Base-by-base conservation (phyloP, 2,888 invertebrate genomes). In the Tridacna gigas region DNA sequence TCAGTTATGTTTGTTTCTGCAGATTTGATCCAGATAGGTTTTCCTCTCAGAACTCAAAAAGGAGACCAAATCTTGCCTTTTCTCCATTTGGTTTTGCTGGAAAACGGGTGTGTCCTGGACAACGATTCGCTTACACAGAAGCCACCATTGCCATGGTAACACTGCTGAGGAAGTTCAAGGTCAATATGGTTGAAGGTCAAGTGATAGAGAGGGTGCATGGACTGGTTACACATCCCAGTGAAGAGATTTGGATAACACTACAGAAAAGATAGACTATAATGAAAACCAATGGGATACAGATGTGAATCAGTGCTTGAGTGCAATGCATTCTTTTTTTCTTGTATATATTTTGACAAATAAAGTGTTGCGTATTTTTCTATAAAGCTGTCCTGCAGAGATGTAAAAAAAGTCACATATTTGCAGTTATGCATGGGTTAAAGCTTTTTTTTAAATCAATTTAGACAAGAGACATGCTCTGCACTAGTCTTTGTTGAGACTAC, bases 61-160 rank as follows among this genome's bases (percentile, higher is more conserved):
- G 82, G 5, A 84, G 90, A 61, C 89, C 92, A 61, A 61, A 90
- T 4, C 88, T 92, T 26, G 89, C 92, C 1, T 95, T 94, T 83
- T 89, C 91, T 69, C 94, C 95, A 0, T 95, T 95, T 89, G 95
- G 95, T 5, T 94, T 95, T 91, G 94, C 94, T 74, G 95, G 95
- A 18, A 94, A 94, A 77, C 83, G 93, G 9, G 88, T 89, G 20
- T 93, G 93, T 80, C 93, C 93, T 20, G 93, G 91, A 5, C 89
- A 90, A 71, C 89, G 90, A 26, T 92, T 94, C 84, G 90, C 93
- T 0, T 92, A 93, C 74, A 76, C 89, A 22, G 92, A 94, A 85
- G 91, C 90, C 5, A 84, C 91, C 0, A 85, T 91, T 9, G 84
- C 91, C 56, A 61, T 95, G 22, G 90, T 91, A 11, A 87, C 91